Evolutionary conservation across 92 coral and sea anemone species (phyloP).

Genomic region (Paramuricea clavata): DNA sequence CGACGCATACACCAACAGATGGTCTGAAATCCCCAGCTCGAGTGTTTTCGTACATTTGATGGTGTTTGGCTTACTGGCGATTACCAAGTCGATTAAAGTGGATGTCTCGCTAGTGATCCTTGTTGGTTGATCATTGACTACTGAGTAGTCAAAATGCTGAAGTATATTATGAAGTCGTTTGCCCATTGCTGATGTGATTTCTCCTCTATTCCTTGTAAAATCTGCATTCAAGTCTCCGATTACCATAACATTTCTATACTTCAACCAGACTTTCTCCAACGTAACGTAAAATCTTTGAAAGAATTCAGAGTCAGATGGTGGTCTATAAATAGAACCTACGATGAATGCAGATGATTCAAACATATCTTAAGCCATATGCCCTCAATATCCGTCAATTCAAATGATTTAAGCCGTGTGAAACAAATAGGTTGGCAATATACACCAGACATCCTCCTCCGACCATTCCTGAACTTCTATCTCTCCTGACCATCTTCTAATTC

Average conservation of each 20-base stretch:
- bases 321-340: slow-evolving; percentile 53
- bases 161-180: slow-evolving; percentile 32
- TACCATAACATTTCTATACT: slow-evolving; percentile 53
- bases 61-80: slow-evolving; percentile 1
- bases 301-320: slow-evolving; percentile 52
- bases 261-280: slow-evolving; percentile 62
- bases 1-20: slow-evolving; percentile 44
- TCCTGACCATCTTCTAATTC: slow-evolving; percentile 57
- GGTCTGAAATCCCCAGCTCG: slow-evolving; percentile 46
- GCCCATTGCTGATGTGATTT: slow-evolving; percentile 25
- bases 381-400: slow-evolving; percentile 43
- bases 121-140: slow-evolving; percentile 41
- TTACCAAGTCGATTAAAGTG: slow-evolving; percentile 41
- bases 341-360: slow-evolving; percentile 27
- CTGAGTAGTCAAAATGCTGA: slow-evolving; percentile 36
- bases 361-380: slow-evolving; percentile 55
- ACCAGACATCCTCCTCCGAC: slow-evolving; percentile 62
- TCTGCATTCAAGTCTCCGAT: slow-evolving; percentile 57
- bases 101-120: slow-evolving; percentile 29
- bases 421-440: slow-evolving; percentile 46
- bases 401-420: slow-evolving; percentile 47
- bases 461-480: slow-evolving; percentile 53
- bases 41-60: slow-evolving; percentile 27
- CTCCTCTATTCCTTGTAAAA: slow-evolving; percentile 27
- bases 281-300: slow-evolving; percentile 33